Base-by-base conservation (phyloP, 2,888 invertebrate species). In the Acleris holmiana region DNA sequence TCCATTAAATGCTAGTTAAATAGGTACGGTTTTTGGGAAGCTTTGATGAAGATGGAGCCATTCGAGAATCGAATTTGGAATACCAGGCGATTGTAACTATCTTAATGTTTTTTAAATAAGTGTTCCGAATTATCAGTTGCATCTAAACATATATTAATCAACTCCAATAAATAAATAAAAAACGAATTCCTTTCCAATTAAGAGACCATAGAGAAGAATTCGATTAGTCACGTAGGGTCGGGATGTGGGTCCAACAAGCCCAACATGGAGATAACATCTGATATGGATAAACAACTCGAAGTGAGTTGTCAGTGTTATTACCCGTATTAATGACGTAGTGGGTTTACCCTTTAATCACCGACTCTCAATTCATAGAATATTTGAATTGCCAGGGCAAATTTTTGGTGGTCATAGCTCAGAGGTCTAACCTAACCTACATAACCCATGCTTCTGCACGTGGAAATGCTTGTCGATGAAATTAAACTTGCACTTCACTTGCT, bases 181-280 rank as follows among this genome's bases (percentile, higher is more conserved):
- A 75, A 71, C 67, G 67, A 67, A 72, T 75, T 69, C 68, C 60
- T 60, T 68, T 49, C 68, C 74, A 80, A 83, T 77, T 75, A 76
- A 77, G 74, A 66, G 75, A 75, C 72, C 70, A 71, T 74, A 76
- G 75, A 73, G 80, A 84, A 73, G 80, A 84, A 83, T 82, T 78
- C 69, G 80, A 71, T 81, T 76, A 83, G 76, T 85, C 85, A 85
- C 74, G 68, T 18, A 46, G 59, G 29, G 59, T 23, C 56, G 15
- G 29, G 55, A 61, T 64, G 61, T 57, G 67, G 72, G 62, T 50
- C 63, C 49, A 69, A 72, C 72, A 69, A 71, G 55, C 46, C 63
- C 49, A 68, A 72, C 72, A 69, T 69, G 68, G 72, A 29, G 57
- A 57, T 63, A 57, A 35, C 15, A 63, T 63, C 57, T 51, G 40